Evolutionary conservation across 2,888 invertebrate species (phyloP), one percentile per base, ranked within the genome.

Genomic region (Xylophagus ater): DNA sequence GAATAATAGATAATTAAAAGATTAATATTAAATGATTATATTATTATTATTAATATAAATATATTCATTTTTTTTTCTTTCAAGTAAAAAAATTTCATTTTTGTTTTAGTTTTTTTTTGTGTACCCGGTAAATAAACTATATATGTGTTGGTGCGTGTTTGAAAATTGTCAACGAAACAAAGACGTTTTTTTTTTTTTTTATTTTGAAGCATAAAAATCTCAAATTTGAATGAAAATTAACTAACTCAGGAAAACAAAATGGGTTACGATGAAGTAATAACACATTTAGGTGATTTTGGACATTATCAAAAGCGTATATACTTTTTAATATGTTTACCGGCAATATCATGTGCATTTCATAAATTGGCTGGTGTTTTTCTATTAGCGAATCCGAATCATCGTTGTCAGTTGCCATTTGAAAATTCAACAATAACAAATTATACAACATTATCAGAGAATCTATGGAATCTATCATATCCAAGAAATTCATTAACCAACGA

Each of bases 291-390:
- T 29, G 78, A 78, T 50, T 81, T 81, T 52, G 81, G 81, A 14
- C 69, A 67, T 32, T 80, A 81, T 54, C 82, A 82, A 57, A 72
- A 69, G 49, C 67, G 75, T 45, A 75, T 81, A 45, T 81, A 78
- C 53, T 65, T 81, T 43, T 59, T 81, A 29, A 65, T 82, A 29
- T 79, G 80, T 52, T 63, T 81, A 33, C 80, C 81, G 14, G 76
- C 78, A 6, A 76, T 82, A 52, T 68, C 76, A 12, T 79, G 79
- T 58, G 81, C 81, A 33, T 76, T 82, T 49, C 81, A 81, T 57
- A 81, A 81, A 58, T 61, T 82, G 29, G 77, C 74, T 12, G 78
- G 78, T 42, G 79, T 80, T 1, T 81, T 82, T 56, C 64, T 81
- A 6, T 69, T 76, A 41, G 78, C 78, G 4, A 75, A 73, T 60